phyloP scores from a whole-genome alignment of 2,888 invertebrate genomes.

The Dascillus cervinus region DNA sequence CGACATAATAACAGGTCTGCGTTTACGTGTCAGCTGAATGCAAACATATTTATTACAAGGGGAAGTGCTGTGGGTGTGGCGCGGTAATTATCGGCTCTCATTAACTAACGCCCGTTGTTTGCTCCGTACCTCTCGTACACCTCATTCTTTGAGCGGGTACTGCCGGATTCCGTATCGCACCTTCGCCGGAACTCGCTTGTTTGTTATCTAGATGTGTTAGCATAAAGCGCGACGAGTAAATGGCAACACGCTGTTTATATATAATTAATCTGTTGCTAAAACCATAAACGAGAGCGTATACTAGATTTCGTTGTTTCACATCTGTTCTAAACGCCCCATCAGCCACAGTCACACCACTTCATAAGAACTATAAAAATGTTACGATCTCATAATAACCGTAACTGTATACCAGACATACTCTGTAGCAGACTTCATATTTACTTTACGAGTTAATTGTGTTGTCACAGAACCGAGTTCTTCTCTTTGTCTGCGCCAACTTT shows the following conservation, averaged over 20 bases:
- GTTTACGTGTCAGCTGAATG: constrained; percentile 31
- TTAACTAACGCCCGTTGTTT: constrained; percentile 21
- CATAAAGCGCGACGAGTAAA: constrained; percentile 10
- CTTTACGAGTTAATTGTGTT: constrained; percentile 41
- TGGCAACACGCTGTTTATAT: constrained; percentile 6
- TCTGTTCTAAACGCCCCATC: constrained; percentile 17
- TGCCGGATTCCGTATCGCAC: background rate
- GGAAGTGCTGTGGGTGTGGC: constrained; percentile 29
- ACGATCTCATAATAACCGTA: constrained; percentile 41
- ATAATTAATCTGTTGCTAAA: background rate
- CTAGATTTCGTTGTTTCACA: constrained; percentile 15
- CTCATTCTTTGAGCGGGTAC: too few relatives aligned
- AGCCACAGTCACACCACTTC: constrained; percentile 23
- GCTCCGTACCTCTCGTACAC: constrained; percentile 4
- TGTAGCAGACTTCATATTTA: constrained; percentile 37
- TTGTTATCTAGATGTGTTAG: constrained; percentile 11
- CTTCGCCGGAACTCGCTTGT: background rate
- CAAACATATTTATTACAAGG: constrained; percentile 32
- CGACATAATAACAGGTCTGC: constrained; percentile 34
- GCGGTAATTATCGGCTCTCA: constrained; percentile 29
- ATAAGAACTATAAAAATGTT: constrained; percentile 39
- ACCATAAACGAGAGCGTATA: too few relatives aligned
- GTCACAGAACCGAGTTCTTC: too few relatives aligned
- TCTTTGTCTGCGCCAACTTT: too few relatives aligned
- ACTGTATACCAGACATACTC: constrained; percentile 39